Percentiles rank a stretch among this genome's conserved stretches.
Conservation (phyloP, 2,113 vertebrate genomes). For the Eulacestoma nigropectus region DNA sequence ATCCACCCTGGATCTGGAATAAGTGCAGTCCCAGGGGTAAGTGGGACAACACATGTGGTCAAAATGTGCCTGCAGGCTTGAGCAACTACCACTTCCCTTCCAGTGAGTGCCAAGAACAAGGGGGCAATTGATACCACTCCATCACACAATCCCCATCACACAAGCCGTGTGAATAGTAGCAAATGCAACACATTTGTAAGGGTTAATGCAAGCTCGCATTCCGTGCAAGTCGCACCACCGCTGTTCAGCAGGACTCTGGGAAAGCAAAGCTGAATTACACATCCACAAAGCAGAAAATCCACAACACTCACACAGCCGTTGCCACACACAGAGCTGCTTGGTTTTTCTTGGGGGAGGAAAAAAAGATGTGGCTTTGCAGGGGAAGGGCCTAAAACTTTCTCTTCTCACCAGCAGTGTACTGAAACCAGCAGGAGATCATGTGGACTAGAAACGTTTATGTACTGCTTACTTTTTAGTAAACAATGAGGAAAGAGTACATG, state of each 20-base stretch:
- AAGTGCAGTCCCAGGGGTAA: background rate
- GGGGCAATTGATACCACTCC: background rate
- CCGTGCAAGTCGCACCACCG: too few relatives aligned
- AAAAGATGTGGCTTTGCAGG: background rate
- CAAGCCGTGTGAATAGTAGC: background rate
- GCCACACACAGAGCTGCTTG: background rate
- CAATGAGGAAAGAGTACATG: background rate
- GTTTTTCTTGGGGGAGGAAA: background rate
- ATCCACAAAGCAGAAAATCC: background rate
- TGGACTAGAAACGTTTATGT: background rate
- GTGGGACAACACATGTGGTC: accelerated
- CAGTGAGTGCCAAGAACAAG: background rate
- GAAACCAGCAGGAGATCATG: background rate
- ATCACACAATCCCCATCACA: background rate
- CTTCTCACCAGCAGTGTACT: background rate
- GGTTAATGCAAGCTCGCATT: background rate
- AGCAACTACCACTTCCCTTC: background rate
- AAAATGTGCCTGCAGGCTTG: background rate
- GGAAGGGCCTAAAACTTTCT: background rate
- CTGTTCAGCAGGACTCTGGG: background rate
- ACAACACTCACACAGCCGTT: background rate
- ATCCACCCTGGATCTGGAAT: background rate
- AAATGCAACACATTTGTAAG: background rate
- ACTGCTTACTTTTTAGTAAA: background rate
- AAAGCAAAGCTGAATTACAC: background rate